Evolutionary conservation across 1,140 invertebrate species (phyloP), one percentile per base, ranked within the genome.

Genomic region (Amyelois transitella): DNA sequence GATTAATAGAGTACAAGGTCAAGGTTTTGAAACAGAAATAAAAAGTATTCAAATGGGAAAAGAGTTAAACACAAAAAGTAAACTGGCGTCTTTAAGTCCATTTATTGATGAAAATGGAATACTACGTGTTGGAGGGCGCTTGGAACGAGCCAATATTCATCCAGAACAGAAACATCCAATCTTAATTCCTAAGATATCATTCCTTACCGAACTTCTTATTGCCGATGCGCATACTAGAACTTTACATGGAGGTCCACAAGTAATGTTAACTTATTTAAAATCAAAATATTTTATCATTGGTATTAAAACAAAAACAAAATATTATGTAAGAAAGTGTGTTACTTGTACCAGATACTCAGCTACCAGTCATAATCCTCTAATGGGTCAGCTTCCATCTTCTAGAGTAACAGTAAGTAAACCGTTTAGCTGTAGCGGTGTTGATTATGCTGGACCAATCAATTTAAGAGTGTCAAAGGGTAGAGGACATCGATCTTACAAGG

Each of bases 111-210:
- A 18, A 14, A 18, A 48, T 24, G 43, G 21, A 6, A 24, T 55
- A 7, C 20, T 55, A 19, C n/a, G 53, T 2, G 53, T 55, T 1
- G 53, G 53, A 14, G 53, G 53, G 18, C 43, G 53, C 3, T n/a
- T 55, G 4, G 3, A 55, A 25, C 6, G 21, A 8, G 20, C 53
- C 18, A 14, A 55, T 10, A 10, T 55, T 12, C n/a, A 14, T 25
- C 6, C 5, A 28, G 25, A 28, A 6, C 5, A 6, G 10, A 28
- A 28, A 28, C 25, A 28, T 28, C 25, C 25, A 28, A 6, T 6
- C 10, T 6, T 28, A 6, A 28, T 28, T 28, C 25, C 25, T 5
- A 5, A 28, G 25, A 28, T 6, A 28, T 28, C 25, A 6, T 10
- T 6, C 10, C 25, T 28, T 10, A 28, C 25, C 5, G 25, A n/a